Conservation (phyloP, 2,888 invertebrate species). For the Macrophya annulata region DNA sequence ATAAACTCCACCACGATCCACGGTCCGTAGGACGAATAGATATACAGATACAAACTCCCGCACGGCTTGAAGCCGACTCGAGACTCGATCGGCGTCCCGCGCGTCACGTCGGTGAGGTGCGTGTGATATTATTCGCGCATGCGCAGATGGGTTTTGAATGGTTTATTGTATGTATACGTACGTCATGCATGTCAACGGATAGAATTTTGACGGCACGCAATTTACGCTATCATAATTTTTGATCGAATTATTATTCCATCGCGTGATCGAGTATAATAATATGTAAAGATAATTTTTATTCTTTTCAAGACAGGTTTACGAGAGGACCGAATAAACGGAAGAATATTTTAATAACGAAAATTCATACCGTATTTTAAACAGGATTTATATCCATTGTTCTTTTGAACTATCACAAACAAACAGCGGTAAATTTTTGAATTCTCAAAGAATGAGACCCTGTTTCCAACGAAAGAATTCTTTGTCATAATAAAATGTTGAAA, state of each 20-base stretch:
- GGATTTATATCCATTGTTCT: background rate
- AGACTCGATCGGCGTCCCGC: slow-evolving; percentile 22
- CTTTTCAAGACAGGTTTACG: background rate
- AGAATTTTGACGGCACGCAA: slow-evolving; percentile 27
- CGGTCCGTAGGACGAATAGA: background rate
- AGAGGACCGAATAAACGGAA: background rate
- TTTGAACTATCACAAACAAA: slow-evolving; percentile 4
- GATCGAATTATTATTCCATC: background rate
- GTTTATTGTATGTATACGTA: background rate
- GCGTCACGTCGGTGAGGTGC: slow-evolving; percentile 27
- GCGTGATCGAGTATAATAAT: slow-evolving; percentile 33
- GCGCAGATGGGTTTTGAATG: background rate
- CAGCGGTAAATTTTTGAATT: background rate
- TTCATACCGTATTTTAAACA: background rate
- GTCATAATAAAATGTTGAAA: background rate
- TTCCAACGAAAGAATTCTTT: background rate
- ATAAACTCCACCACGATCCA: background rate
- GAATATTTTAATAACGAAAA: background rate
- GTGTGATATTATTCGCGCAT: slow-evolving; percentile 1
- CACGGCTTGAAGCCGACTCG: slow-evolving; percentile 47
- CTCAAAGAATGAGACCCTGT: background rate
- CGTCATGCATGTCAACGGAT: background rate
- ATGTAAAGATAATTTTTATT: background rate
- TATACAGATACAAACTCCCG: slow-evolving; percentile 20
- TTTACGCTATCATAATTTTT: background rate